A percentile compares a stretch with the other conserved stretches of the same genome.
Conservation (phyloP, 1,140 invertebrate species). For the Sinonovacula constricta region DNA sequence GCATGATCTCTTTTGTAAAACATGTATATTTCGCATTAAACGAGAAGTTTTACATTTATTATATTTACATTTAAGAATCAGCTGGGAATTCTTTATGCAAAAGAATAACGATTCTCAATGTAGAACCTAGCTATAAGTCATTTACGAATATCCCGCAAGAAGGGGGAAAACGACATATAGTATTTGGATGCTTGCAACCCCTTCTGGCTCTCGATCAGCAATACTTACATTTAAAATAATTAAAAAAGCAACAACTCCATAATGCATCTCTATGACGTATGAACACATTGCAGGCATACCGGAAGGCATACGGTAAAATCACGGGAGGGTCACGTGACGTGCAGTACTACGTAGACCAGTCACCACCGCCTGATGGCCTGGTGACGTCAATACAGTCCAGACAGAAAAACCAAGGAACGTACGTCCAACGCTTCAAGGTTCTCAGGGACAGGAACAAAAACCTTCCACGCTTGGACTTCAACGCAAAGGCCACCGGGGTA, state of each 20-base stretch:
- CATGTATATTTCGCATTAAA: no score
- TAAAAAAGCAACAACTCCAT: neutral
- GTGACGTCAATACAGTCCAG: neutral
- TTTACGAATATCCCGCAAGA: no score
- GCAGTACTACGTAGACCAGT: neutral
- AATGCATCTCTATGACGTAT: neutral
- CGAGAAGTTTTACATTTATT: no score
- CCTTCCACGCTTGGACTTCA: constrained; percentile 42
- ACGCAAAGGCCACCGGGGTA: constrained; percentile 24
- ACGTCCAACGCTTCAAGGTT: constrained; percentile 47
- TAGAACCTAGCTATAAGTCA: no score
- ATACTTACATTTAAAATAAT: neutral
- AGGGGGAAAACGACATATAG: no score
- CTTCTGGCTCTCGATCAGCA: no score
- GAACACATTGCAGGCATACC: neutral
- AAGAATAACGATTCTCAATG: no score
- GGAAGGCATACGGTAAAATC: neutral
- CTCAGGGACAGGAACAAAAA: constrained; percentile 43
- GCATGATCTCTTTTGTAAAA: no score
- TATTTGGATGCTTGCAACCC: no score
- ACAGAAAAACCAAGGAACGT: neutral
- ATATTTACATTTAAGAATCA: no score
- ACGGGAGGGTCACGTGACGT: neutral
- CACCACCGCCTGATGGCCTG: neutral
- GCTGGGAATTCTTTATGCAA: no score